Evolutionary conservation across 2,113 vertebrate species (phyloP), one percentile per base, ranked within the genome.

Genomic region (Halichoeres trimaculatus): DNA sequence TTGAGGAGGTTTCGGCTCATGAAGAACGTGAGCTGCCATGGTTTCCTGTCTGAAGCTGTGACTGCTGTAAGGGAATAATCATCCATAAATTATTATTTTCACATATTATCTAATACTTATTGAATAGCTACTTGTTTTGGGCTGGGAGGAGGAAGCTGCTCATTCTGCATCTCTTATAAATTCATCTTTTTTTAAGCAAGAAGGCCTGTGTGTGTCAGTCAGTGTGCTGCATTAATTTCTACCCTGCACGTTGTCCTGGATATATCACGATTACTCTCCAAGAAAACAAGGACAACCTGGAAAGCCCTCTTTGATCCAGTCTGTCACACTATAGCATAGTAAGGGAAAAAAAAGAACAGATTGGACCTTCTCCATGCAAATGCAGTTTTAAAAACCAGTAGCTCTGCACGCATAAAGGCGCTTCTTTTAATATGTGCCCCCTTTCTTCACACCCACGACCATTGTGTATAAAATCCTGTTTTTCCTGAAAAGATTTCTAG

Each of bases 401-500:
- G 90, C 91, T 88, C 75, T 74, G 78, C 82, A 88, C 87, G 86
- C 89, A 91, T 90, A 88, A 92, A 91, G 89, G 88, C 82, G 79
- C 83, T 92, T 89, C 87, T 91, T 93, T 92, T 92, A 91, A 94
- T 92, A 89, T 77, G 90, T 91, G 90, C 89, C 92, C 92, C 90
- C 88, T 90, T 92, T 92, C 90, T 90, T 90, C 90, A 92, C 93
- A 93, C 93, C 92, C 93, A 94, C 92, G 70, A 90, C 85, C 89
- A 93, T 94, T 94, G 93, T 93, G 89, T 90, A 92, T 84, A 81
- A 93, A 94, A 94, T 92, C 93, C 93, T 88, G 76, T 89, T 92
- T 93, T 93, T 90, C 91, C 89, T 93, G 90, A 94, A 92, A 93
- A 93, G 92, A 93, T 93, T 93, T 93, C 83, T 85, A 87, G 84